A percentile compares a stretch with the other conserved stretches of the same genome.
Conservation (phyloP, 2,113 vertebrate genomes). For the Alexandromys fortis region DNA sequence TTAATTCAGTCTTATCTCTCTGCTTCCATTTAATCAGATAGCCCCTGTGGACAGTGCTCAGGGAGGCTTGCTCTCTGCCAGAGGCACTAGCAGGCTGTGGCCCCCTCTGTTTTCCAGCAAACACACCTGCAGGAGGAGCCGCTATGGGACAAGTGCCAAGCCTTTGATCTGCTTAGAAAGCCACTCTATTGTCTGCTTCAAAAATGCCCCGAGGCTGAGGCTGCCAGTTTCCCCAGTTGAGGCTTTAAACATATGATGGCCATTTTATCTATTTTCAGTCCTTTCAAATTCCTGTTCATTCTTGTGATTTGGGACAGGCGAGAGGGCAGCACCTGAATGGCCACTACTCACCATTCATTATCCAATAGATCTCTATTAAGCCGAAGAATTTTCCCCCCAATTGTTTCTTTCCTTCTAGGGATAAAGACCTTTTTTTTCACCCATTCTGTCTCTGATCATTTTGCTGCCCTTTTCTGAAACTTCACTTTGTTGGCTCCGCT, state of each 20-base stretch:
- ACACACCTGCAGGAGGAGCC: slow-evolving; percentile 64
- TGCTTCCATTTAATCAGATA: background rate
- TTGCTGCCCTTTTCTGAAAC: slow-evolving; percentile 78
- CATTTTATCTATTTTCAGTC: slow-evolving; percentile 84
- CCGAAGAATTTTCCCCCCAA: slow-evolving; percentile 65
- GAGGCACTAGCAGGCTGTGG: background rate
- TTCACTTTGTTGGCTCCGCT: slow-evolving; percentile 78
- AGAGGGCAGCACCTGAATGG: slow-evolving; percentile 82
- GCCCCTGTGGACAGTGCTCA: slow-evolving; percentile 19
- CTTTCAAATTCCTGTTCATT: slow-evolving; percentile 81
- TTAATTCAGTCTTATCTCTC: background rate
- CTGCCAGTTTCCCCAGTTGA: slow-evolving; percentile 76
- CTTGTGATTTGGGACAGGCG: slow-evolving; percentile 81
- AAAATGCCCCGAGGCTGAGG: slow-evolving; percentile 78
- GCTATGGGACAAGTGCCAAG: slow-evolving; percentile 62
- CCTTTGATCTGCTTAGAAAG: slow-evolving; percentile 81
- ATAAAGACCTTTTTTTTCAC: slow-evolving; percentile 74
- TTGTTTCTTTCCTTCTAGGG: slow-evolving; percentile 82
- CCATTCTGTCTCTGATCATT: slow-evolving; percentile 79
- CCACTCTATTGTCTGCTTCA: slow-evolving; percentile 82
- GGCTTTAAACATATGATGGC: slow-evolving; percentile 78
- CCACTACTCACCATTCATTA: slow-evolving; percentile 79
- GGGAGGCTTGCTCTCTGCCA: slow-evolving; percentile 22
- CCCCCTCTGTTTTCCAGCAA: slow-evolving; percentile 72
- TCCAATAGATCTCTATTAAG: slow-evolving; percentile 80